phyloP scores from a whole-genome alignment of 2,888 invertebrate species.

The Microctonus hyperodae region DNA sequence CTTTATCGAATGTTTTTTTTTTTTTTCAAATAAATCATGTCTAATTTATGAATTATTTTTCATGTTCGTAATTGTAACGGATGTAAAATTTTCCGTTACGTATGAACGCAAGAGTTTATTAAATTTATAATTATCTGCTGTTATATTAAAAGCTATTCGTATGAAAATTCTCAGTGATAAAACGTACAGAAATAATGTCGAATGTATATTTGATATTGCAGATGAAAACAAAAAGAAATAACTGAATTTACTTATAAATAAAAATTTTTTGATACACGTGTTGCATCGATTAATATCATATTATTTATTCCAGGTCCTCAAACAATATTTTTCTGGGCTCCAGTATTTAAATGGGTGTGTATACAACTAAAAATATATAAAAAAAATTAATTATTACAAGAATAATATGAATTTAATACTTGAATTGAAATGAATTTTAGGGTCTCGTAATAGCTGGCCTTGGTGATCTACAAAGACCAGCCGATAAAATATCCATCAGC shows the following conservation, averaged over 20 bases:
- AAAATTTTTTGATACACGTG: neutral
- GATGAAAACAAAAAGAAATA: neutral
- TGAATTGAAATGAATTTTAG: conserved; percentile 59
- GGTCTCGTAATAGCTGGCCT: conserved; percentile 88
- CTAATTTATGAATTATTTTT: too few relatives aligned
- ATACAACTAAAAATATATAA: conserved; percentile 17
- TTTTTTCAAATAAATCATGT: neutral
- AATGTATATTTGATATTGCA: neutral
- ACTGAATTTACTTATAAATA: neutral
- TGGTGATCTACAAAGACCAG: conserved; percentile 88
- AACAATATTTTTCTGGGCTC: conserved; percentile 99
- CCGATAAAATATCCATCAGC: conserved; percentile 82
- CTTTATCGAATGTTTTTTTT: neutral
- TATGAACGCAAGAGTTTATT: too few relatives aligned
- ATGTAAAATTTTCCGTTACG: too few relatives aligned
- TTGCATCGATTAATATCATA: conserved; percentile 1
- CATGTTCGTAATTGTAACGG: too few relatives aligned
- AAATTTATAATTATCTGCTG: too few relatives aligned
- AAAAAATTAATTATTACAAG: neutral
- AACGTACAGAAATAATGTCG: too few relatives aligned
- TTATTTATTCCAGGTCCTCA: conserved; percentile 80
- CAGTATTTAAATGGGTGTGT: conserved; percentile 96
- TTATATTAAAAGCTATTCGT: too few relatives aligned
- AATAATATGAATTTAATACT: neutral
- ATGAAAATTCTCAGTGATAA: too few relatives aligned